Evolutionary conservation across 2,888 invertebrate genomes (phyloP).

Genomic region (Metalampra italica): DNA sequence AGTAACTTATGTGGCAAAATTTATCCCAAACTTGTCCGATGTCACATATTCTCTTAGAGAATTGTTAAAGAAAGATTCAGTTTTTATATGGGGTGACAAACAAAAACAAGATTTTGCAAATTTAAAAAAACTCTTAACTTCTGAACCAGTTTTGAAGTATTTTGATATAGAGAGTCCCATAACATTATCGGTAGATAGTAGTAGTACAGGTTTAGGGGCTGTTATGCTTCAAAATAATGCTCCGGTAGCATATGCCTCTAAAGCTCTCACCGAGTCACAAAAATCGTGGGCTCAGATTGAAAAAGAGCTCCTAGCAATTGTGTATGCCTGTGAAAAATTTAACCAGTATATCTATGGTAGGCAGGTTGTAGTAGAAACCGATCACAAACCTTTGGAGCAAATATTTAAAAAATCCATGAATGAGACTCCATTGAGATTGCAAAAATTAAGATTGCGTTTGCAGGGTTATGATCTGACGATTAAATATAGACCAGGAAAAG

Average conservation of each 20-base stretch:
- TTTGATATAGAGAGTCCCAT: slow-evolving; percentile 6
- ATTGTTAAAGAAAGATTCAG: slow-evolving; percentile 9
- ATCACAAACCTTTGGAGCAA: slow-evolving; percentile 18
- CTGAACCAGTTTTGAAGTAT: slow-evolving; percentile 9
- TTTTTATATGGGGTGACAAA: slow-evolving; percentile 9
- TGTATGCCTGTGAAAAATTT: slow-evolving; percentile 17
- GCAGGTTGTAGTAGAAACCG: slow-evolving; percentile 14
- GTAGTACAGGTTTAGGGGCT: slow-evolving; percentile 10
- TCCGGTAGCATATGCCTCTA: slow-evolving; percentile 15
- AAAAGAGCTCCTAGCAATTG: slow-evolving; percentile 16
- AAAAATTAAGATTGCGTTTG: slow-evolving; percentile 14
- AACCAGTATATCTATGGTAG: slow-evolving; percentile 17
- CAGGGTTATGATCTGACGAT: slow-evolving; percentile 15
- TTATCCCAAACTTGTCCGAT: slow-evolving; percentile 12
- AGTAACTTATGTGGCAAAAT: slow-evolving; percentile 13
- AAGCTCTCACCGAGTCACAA: slow-evolving; percentile 14
- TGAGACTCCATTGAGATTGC: slow-evolving; percentile 14
- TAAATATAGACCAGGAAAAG: neutral
- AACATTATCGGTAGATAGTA: slow-evolving; percentile 8
- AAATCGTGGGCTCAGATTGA: slow-evolving; percentile 17
- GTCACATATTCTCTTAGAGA: slow-evolving; percentile 8
- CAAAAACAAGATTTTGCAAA: slow-evolving; percentile 8
- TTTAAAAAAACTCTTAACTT: slow-evolving; percentile 7
- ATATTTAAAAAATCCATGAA: slow-evolving; percentile 14
- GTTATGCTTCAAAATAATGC: slow-evolving; percentile 8